A percentile compares a stretch with the other conserved stretches of the same genome.
Evolutionary conservation across 1,140 invertebrate species (phyloP).

Genomic region (Geopemphigus sp.): DNA sequence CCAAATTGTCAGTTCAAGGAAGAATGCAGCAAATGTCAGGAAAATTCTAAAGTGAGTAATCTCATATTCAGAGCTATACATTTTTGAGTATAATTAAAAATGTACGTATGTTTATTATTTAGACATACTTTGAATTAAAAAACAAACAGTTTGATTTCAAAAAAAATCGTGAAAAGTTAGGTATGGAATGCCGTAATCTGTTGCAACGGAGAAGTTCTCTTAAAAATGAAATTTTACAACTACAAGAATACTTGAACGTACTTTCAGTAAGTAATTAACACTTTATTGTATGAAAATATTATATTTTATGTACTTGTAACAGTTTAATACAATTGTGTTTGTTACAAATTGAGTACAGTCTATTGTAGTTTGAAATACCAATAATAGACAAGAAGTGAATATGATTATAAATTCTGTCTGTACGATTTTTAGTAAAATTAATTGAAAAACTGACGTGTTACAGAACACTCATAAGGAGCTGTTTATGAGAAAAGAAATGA

Average conservation of each 20-base stretch:
- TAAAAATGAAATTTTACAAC: constrained; percentile 23
- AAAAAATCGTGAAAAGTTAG: constrained; percentile 11
- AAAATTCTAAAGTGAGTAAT: constrained; percentile 23
- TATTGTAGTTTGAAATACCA: too few species aligned
- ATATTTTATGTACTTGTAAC: neutral
- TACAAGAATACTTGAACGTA: constrained; percentile 22
- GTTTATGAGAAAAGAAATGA: constrained; percentile 1
- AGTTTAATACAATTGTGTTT: too few species aligned
- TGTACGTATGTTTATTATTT: neutral
- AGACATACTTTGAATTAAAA: neutral
- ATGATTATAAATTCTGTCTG: too few species aligned
- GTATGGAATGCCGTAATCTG: constrained; percentile 14
- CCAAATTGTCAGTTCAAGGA: neutral
- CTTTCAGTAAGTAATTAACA: constrained; percentile 7
- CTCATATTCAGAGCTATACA: too few species aligned
- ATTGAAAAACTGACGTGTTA: neutral
- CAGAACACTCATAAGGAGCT: constrained; percentile 20
- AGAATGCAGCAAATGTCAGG: constrained; percentile 7
- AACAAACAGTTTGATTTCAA: neutral
- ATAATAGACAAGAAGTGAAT: too few species aligned
- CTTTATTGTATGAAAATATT: neutral
- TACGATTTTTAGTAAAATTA: neutral
- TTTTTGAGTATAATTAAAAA: neutral
- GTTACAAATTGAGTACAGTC: too few species aligned
- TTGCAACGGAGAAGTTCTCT: constrained; percentile 4